Conservation (phyloP, 1,140 invertebrate species). For the Telenomus remus region DNA sequence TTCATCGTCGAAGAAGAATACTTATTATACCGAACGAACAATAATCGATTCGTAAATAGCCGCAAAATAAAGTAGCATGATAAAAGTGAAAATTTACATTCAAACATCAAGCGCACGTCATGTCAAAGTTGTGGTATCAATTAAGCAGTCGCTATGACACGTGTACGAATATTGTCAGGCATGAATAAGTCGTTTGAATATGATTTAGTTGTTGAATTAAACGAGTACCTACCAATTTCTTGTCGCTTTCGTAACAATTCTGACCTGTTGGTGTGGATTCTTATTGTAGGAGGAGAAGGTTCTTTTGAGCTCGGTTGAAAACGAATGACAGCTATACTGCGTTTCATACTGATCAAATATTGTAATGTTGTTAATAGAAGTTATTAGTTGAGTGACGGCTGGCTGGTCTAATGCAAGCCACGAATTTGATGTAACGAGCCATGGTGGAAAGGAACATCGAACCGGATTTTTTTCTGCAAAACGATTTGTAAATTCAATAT, state of each 20-base stretch:
- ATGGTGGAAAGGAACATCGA: slow-evolving; percentile 62
- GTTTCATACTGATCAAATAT: slow-evolving; percentile 69
- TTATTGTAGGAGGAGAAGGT: slow-evolving; percentile 12
- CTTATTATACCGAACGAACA: slow-evolving; percentile 61
- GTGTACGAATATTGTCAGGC: background rate
- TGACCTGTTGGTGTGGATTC: slow-evolving; percentile 51
- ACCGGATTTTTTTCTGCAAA: slow-evolving; percentile 61
- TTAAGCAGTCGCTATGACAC: slow-evolving; percentile 14
- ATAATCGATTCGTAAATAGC: slow-evolving; percentile 68
- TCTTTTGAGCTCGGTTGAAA: slow-evolving; percentile 44
- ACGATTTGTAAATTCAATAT: background rate
- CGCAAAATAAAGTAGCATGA: slow-evolving; percentile 42
- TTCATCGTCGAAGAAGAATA: slow-evolving; percentile 64
- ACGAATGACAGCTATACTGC: slow-evolving; percentile 62
- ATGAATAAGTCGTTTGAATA: no score
- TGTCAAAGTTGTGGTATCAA: slow-evolving; percentile 40
- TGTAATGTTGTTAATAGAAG: slow-evolving; percentile 65
- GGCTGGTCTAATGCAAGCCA: slow-evolving; percentile 68
- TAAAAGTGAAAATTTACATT: slow-evolving; percentile 53
- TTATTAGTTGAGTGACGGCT: slow-evolving; percentile 60
- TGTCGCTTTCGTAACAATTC: slow-evolving; percentile 66
- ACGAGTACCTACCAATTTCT: slow-evolving; percentile 65
- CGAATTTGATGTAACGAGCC: slow-evolving; percentile 62
- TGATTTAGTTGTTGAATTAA: no score
- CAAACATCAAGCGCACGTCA: slow-evolving; percentile 16